Conservation (phyloP, 2,797 vertebrate genomes). For the Potorous gilbertii region DNA sequence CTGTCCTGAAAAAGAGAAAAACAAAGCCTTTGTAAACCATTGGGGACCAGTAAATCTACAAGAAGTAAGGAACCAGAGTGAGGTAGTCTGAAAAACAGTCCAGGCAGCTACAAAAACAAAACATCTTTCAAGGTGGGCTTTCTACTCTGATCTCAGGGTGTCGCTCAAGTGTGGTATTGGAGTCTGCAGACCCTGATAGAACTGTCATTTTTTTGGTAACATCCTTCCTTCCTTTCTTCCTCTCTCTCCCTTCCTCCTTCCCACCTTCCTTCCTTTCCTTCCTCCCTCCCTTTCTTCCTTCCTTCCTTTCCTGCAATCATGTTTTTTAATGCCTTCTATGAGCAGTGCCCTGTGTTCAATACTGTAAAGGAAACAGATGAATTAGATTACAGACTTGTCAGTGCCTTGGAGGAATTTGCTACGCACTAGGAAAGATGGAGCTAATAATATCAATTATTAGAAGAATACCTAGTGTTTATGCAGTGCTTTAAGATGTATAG, state of each 20-base stretch:
- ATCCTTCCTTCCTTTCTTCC: too few relatives aligned
- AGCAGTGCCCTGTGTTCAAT: too few relatives aligned
- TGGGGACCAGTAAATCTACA: not conserved
- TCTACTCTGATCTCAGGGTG: not conserved
- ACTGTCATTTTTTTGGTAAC: too few relatives aligned
- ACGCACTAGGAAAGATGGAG: not conserved
- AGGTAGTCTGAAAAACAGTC: not conserved
- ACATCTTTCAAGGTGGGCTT: not conserved
- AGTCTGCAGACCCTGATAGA: too few relatives aligned
- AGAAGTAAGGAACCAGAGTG: not conserved
- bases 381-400: not conserved
- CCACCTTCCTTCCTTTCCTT: too few relatives aligned
- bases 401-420: not conserved
- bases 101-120: not conserved
- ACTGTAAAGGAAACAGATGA: too few relatives aligned
- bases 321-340: too few relatives aligned
- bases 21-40: not conserved
- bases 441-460: not conserved
- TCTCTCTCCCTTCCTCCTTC: too few relatives aligned
- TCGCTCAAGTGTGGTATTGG: not conserved
- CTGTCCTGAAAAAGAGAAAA: not conserved
- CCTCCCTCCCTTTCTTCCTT: too few relatives aligned
- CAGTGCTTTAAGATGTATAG: not conserved
- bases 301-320: too few relatives aligned
- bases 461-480: not conserved